phyloP scores from a whole-genome alignment of 2,113 vertebrate species.

The Canis aureus region DNA sequence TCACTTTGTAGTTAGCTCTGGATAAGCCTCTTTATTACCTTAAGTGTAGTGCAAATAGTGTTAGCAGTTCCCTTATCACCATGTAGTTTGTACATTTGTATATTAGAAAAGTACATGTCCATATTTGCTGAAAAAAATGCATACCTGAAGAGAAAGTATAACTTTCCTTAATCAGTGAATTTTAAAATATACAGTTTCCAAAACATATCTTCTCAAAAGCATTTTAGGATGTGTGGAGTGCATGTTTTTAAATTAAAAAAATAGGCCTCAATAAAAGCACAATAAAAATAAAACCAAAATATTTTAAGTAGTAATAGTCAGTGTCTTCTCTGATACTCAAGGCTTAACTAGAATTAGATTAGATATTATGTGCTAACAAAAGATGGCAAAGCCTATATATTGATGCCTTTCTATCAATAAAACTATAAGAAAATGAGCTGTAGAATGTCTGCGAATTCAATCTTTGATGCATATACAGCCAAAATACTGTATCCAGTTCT shows the following conservation, averaged over 20 bases:
- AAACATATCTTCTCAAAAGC: constrained; percentile 7
- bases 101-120: neutral
- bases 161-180: constrained; percentile 34
- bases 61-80: neutral
- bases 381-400: neutral
- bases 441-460: neutral
- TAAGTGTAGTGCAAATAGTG: neutral
- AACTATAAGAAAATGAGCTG: constrained; percentile 35
- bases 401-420: neutral
- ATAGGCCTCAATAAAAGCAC: neutral
- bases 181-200: neutral
- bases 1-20: neutral
- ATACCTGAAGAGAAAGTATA: neutral
- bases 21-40: neutral
- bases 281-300: constrained; percentile 12
- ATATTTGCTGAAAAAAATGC: neutral
- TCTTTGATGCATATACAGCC: neutral
- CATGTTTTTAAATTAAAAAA: constrained; percentile 23
- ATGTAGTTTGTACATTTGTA: neutral
- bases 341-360: neutral
- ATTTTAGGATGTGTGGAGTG: neutral
- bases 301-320: neutral
- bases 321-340: neutral
- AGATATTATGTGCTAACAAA: constrained; percentile 30
- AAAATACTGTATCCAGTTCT: neutral